Conservation (phyloP, 1,140 invertebrate genomes). For the Meloidogyne hapla region DNA sequence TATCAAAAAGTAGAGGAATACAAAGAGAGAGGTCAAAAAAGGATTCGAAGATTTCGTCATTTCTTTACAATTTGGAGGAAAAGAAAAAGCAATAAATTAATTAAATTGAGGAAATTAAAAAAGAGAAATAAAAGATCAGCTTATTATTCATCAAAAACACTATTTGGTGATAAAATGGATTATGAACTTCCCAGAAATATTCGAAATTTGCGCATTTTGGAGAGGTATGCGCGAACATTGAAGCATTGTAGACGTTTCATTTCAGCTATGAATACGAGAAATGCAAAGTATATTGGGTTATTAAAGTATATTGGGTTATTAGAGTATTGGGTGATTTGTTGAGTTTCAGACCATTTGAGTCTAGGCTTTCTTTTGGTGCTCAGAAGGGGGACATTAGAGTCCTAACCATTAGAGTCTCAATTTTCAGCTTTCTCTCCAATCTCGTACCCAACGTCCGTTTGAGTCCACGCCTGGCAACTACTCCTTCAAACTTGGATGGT, state of each 20-base stretch:
- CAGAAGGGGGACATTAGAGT: background rate
- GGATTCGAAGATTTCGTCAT: background rate
- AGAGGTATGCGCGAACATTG: slow-evolving; percentile 7
- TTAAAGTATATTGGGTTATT: background rate
- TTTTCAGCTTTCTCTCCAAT: slow-evolving; percentile 12
- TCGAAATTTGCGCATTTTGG: slow-evolving; percentile 15
- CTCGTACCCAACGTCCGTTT: background rate
- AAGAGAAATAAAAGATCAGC: background rate
- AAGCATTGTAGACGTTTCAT: slow-evolving; percentile 12
- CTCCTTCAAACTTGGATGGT: slow-evolving; percentile 6
- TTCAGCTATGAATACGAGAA: slow-evolving; percentile 6
- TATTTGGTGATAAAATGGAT: background rate
- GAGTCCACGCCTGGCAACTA: background rate
- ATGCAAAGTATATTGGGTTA: slow-evolving; percentile 24
- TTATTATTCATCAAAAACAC: background rate
- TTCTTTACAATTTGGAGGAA: slow-evolving; percentile 18
- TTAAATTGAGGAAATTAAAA: background rate
- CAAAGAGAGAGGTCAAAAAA: background rate
- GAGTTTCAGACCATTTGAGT: background rate
- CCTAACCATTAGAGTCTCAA: background rate
- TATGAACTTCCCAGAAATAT: background rate
- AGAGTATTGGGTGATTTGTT: background rate
- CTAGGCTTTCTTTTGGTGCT: background rate
- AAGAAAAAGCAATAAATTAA: background rate
- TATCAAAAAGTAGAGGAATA: background rate